phyloP scores from a whole-genome alignment of 2,888 invertebrate species.

The Achlya flavicornis region DNA sequence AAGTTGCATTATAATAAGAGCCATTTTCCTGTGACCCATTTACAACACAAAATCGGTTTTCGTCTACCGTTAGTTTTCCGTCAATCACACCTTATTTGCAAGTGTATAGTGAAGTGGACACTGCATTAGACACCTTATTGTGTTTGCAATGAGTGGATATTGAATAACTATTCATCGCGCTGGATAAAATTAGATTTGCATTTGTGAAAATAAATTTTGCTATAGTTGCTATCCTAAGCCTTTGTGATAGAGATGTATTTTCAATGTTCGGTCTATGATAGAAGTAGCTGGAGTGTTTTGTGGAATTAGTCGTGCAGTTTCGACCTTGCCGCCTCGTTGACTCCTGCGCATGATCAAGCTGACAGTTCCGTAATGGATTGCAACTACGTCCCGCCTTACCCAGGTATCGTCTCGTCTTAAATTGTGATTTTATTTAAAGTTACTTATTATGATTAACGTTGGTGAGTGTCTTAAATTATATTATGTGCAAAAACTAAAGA shows the following conservation, averaged over 20 bases:
- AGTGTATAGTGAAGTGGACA: constrained; percentile 34
- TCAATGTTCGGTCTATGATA: constrained; percentile 26
- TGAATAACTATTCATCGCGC: constrained; percentile 30
- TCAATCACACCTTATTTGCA: constrained; percentile 61
- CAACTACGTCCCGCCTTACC: constrained; percentile 59
- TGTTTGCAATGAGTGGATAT: constrained; percentile 43
- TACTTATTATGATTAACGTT: constrained; percentile 19
- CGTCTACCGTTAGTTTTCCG: constrained; percentile 61
- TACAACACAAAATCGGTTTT: constrained; percentile 43
- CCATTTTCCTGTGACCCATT: constrained; percentile 54
- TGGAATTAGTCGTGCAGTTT: constrained; percentile 61
- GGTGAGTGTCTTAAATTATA: constrained; percentile 14
- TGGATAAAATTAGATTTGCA: constrained; percentile 43
- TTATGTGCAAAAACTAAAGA: background rate
- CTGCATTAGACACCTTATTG: constrained; percentile 50
- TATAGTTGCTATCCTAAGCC: constrained; percentile 42
- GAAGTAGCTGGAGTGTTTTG: constrained; percentile 41
- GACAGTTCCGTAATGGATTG: constrained; percentile 72
- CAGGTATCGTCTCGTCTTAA: constrained; percentile 53
- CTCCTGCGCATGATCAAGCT: constrained; percentile 67
- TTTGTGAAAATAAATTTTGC: constrained; percentile 17
- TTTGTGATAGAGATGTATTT: constrained; percentile 46
- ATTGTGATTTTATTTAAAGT: constrained; percentile 14
- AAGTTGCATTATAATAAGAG: constrained; percentile 42
- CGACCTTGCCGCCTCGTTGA: constrained; percentile 71